Percentiles rank a stretch among this genome's conserved stretches.
Conservation (phyloP, 2,113 vertebrate species). For the Leptobrachium ailaonicum region DNA sequence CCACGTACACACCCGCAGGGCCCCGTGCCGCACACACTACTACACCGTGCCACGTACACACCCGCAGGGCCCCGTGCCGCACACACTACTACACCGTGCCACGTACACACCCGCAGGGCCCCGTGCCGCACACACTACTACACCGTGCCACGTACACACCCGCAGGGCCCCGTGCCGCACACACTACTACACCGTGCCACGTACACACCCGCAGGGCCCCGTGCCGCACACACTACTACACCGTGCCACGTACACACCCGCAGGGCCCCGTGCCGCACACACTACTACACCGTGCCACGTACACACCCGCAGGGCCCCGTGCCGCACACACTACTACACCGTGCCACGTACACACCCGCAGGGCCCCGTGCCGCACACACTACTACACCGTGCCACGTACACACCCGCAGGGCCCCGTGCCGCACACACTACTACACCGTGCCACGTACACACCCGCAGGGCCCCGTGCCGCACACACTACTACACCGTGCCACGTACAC, state of each 20-base stretch:
- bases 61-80: background rate
- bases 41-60: background rate
- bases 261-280: too few species aligned
- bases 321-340: background rate
- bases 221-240: background rate
- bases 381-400: background rate
- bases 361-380: background rate
- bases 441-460: background rate
- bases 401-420: too few species aligned
- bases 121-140: background rate
- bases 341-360: background rate
- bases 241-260: too few species aligned
- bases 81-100: slow-evolving; percentile 4
- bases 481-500: background rate
- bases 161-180: too few species aligned
- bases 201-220: too few species aligned
- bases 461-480: background rate
- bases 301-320: background rate
- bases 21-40: too few species aligned
- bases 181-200: background rate
- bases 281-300: background rate
- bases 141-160: too few species aligned
- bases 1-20: too few species aligned
- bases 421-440: background rate
- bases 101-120: background rate